Evolutionary conservation across 2,888 invertebrate genomes (phyloP).

Genomic region (Nebria brevicollis): DNA sequence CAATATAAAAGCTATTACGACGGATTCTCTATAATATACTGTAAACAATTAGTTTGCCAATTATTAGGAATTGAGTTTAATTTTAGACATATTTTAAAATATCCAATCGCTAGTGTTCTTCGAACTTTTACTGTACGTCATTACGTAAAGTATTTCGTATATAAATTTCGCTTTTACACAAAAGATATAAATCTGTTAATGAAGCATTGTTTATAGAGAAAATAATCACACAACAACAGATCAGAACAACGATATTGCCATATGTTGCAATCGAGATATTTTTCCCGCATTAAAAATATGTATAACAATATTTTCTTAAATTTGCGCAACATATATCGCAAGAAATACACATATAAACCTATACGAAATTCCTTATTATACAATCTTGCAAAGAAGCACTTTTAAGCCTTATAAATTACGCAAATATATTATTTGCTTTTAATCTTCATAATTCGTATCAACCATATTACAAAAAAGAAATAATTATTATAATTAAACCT

Average conservation of each 20-base stretch:
- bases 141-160: neutral
- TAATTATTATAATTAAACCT: neutral
- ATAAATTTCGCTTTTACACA: slow-evolving; percentile 13
- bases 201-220: slow-evolving; percentile 13
- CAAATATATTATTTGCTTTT: neutral
- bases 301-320: too few relatives aligned
- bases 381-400: too few relatives aligned
- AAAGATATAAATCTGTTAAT: slow-evolving; percentile 18
- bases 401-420: neutral
- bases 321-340: neutral
- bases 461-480: neutral
- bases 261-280: neutral
- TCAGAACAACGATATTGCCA: neutral
- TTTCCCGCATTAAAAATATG: neutral
- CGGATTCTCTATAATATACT: too few relatives aligned
- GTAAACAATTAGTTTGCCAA: too few relatives aligned
- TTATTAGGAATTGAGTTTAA: too few relatives aligned
- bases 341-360: neutral
- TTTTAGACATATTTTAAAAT: too few relatives aligned
- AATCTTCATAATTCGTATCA: neutral
- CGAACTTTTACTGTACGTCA: neutral
- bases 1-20: too few relatives aligned
- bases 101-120: neutral
- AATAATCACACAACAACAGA: neutral
- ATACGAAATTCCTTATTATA: neutral